Evolutionary conservation across 2,888 invertebrate species (phyloP).

Genomic region (Nephrotoma guestfalica): DNA sequence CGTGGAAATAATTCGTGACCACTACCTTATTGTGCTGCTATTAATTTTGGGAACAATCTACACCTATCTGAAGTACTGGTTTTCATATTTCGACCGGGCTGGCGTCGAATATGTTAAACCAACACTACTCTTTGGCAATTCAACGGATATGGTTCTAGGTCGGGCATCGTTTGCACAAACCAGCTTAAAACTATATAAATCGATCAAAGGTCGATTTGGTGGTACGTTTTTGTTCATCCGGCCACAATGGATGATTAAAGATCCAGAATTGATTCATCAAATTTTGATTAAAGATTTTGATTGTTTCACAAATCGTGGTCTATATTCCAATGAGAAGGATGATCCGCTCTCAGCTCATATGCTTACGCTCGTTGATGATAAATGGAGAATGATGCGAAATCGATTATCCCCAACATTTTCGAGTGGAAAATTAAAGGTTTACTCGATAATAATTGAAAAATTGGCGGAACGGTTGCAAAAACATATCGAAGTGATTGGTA

Average conservation of each 20-base stretch:
- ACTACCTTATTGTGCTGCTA: too few relatives aligned
- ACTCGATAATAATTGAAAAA: not conserved
- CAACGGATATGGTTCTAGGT: not conserved
- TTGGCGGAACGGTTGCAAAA: not conserved
- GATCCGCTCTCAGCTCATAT: not conserved
- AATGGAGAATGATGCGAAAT: not conserved
- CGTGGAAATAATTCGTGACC: too few relatives aligned
- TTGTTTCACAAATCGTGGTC: not conserved
- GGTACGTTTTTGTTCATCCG: not conserved
- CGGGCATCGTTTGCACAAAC: not conserved
- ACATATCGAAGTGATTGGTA: not conserved
- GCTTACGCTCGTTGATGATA: not conserved
- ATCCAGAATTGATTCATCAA: not conserved
- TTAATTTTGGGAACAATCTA: too few relatives aligned
- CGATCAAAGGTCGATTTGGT: not conserved
- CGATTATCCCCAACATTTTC: not conserved
- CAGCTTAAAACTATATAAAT: not conserved
- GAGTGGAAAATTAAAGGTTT: not conserved
- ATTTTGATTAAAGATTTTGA: not conserved
- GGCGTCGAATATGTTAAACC: not conserved
- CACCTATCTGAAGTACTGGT: too few relatives aligned
- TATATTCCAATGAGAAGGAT: not conserved
- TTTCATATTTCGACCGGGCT: not conserved
- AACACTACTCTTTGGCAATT: not conserved
- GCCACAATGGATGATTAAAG: not conserved